These are phyloP conservation scores for Apodemus speciosus DNA, from an alignment of 2,113 vertebrate species.

Conservation along the genomic window DNA sequence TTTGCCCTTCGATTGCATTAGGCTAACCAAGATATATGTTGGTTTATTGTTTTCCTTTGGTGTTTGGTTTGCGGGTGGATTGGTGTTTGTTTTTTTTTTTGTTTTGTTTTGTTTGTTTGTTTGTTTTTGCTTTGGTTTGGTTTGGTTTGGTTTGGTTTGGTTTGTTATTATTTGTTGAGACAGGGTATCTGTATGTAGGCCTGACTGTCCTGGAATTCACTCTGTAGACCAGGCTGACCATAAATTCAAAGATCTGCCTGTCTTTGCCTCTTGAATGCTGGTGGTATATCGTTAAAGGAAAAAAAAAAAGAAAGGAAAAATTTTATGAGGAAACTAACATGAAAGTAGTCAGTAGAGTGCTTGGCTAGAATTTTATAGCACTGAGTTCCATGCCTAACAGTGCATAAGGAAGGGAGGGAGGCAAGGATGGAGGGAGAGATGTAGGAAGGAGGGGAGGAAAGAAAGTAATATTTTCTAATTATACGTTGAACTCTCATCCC, in stretches of 20 bases:
- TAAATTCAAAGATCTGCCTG: no score
- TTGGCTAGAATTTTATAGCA: not conserved
- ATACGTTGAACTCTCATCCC: not conserved
- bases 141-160: no score
- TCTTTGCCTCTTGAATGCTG: no score
- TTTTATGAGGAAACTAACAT: slow-evolving; percentile 17
- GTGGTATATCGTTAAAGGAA: not conserved
- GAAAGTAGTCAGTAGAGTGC: not conserved
- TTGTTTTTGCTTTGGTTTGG: no score
- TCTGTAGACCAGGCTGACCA: no score
- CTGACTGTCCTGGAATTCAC: no score
- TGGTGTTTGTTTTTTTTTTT: no score
- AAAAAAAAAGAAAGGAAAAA: slow-evolving; percentile 15
- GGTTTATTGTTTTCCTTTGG: no score
- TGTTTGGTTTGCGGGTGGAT: no score
- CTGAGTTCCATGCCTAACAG: not conserved
- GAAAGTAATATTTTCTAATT: not conserved
- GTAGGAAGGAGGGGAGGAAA: not conserved
- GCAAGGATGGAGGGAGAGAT: not conserved
- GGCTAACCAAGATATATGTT: not conserved
- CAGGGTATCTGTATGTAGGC: no score
- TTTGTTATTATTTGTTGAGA: no score
- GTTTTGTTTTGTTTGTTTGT: no score
- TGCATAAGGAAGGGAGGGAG: not conserved
- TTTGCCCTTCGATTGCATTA: slow-evolving; percentile 11